Evolutionary conservation across 2,113 vertebrate species (phyloP).

Genomic region (Turnix velox): DNA sequence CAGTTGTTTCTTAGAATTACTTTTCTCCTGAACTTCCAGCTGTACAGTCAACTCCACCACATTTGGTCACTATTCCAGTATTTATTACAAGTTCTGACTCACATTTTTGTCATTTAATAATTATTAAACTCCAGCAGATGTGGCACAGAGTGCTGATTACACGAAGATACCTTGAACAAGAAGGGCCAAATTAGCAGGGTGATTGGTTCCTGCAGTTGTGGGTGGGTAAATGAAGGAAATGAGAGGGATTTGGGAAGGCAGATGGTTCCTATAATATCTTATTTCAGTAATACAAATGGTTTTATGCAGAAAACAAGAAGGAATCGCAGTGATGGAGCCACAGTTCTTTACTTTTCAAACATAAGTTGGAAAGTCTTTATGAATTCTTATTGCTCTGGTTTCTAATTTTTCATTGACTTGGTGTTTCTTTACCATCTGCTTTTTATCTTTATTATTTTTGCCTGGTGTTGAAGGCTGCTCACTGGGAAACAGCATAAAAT

Average conservation of each 20-base stretch:
- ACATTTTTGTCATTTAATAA: not conserved
- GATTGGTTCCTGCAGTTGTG: not conserved
- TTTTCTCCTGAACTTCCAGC: not conserved
- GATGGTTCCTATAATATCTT: not conserved
- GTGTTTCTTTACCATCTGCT: not conserved
- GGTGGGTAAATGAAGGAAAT: not conserved
- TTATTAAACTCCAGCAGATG: not conserved
- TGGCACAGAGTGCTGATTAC: not conserved
- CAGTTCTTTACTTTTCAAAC: not conserved
- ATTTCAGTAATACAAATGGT: not conserved
- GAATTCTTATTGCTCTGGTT: not conserved
- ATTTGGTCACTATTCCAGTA: not conserved
- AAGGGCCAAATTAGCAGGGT: not conserved
- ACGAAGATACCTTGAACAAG: fast-evolving
- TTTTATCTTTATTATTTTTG: not conserved
- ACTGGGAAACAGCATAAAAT: not conserved
- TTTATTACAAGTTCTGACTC: not conserved
- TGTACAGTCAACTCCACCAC: not conserved
- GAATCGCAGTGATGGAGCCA: not conserved
- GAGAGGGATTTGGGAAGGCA: not conserved
- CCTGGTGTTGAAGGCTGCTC: not conserved
- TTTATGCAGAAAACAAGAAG: not conserved
- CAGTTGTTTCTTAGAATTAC: not conserved
- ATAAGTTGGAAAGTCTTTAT: not conserved
- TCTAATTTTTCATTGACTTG: not conserved